A percentile compares a stretch with the other conserved stretches of the same genome.
Conservation (phyloP, 1,140 invertebrate species). For the Leptinotarsa lineolata region DNA sequence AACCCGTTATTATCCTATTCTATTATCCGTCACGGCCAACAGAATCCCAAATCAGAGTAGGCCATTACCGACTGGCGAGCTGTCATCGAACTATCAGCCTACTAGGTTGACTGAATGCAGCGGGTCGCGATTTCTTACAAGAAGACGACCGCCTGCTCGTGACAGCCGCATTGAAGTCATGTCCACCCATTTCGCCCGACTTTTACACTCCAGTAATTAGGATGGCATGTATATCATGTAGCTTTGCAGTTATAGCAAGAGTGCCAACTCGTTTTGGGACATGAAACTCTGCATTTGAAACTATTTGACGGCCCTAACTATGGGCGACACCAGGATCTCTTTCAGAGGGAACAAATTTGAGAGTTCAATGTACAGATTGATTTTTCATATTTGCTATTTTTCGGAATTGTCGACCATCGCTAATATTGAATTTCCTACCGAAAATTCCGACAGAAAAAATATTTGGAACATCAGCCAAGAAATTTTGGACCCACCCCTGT, state of each 20-base stretch:
- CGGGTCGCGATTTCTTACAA: slow-evolving; percentile 44
- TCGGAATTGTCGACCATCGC: too few species aligned
- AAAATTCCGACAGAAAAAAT: too few species aligned
- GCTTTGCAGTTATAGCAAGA: background rate
- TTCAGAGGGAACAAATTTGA: too few species aligned
- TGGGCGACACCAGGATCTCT: too few species aligned
- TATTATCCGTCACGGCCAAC: slow-evolving; percentile 25
- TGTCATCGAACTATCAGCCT: slow-evolving; percentile 30
- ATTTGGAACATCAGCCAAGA: too few species aligned
- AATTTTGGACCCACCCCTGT: too few species aligned
- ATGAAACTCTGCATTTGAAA: too few species aligned
- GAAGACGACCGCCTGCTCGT: slow-evolving; percentile 36
- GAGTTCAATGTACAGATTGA: too few species aligned
- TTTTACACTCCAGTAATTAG: slow-evolving; percentile 38
- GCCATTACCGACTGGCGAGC: slow-evolving; percentile 41
- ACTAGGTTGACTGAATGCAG: slow-evolving; percentile 44
- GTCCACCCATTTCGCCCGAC: slow-evolving; percentile 30
- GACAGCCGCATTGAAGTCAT: slow-evolving; percentile 43
- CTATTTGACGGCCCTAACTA: too few species aligned
- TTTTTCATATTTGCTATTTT: too few species aligned
- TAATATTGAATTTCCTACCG: too few species aligned
- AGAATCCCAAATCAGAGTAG: slow-evolving; percentile 5
- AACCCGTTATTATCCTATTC: slow-evolving; percentile 7
- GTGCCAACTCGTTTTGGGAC: too few species aligned
- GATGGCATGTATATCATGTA: slow-evolving; percentile 30